These are phyloP conservation scores for Maccullochella peelii DNA, from an alignment of 2,113 vertebrate genomes.

Conservation along the genomic window DNA sequence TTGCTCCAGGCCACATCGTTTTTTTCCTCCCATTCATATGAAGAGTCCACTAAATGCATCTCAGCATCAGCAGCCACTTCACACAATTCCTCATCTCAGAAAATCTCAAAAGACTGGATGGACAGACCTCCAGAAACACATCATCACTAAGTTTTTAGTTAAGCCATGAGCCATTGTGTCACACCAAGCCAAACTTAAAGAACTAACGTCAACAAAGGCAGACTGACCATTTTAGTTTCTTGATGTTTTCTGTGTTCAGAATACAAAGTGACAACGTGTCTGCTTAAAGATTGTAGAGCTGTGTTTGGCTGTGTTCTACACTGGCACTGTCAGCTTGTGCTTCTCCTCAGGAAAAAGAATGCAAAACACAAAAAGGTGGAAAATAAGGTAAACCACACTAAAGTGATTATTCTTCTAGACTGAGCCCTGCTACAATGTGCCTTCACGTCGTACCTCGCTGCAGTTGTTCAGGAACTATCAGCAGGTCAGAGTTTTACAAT, in stretches of 20 bases:
- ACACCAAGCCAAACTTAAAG: background rate
- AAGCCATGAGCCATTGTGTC: background rate
- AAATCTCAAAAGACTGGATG: background rate
- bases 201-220: no score
- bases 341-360: background rate
- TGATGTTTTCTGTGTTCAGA: background rate
- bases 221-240: background rate
- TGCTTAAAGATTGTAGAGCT: background rate
- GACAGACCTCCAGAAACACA: background rate
- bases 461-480: no score
- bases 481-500: no score
- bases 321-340: background rate
- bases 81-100: no score
- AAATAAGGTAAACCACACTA: background rate
- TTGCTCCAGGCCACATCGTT: background rate
- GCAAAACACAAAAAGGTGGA: background rate
- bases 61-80: background rate
- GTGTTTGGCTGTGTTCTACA: background rate
- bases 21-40: background rate
- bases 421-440: no score
- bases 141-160: background rate
- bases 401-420: background rate
- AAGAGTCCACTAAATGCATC: background rate
- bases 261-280: background rate
- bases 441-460: no score